These are phyloP conservation scores for Melinopterus prodromus DNA, from an alignment of 2,888 invertebrate genomes.

Conservation along the genomic window DNA sequence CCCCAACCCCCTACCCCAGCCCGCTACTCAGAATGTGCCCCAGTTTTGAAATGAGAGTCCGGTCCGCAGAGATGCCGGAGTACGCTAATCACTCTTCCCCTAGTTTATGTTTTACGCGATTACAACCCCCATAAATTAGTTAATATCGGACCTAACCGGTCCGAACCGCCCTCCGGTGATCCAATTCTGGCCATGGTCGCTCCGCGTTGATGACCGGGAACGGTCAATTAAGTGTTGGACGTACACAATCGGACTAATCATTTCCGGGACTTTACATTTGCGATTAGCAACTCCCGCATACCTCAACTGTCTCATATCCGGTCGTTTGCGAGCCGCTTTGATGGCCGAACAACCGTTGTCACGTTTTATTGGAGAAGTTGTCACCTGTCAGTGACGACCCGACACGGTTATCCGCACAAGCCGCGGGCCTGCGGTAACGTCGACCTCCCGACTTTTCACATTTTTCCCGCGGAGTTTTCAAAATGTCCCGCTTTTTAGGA, in stretches of 20 bases:
- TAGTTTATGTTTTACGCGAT: constrained; percentile 4
- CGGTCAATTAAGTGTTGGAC: constrained; percentile 4
- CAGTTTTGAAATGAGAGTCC: not conserved
- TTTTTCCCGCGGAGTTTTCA: too few relatives aligned
- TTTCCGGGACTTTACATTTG: not conserved
- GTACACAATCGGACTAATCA: not conserved
- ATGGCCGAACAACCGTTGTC: not conserved
- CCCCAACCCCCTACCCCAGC: not conserved
- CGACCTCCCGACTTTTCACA: too few relatives aligned
- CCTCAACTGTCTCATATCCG: constrained; percentile 4
- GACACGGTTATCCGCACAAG: too few relatives aligned
- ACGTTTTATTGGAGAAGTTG: not conserved
- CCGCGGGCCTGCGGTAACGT: too few relatives aligned
- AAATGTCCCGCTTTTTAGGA: too few relatives aligned
- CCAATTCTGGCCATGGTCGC: not conserved
- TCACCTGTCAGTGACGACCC: too few relatives aligned
- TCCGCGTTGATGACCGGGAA: not conserved
- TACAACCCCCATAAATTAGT: constrained; percentile 4
- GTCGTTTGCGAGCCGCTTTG: not conserved
- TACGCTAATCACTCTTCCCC: constrained; percentile 4
- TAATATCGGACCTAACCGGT: not conserved
- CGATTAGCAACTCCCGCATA: not conserved
- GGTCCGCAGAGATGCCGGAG: not conserved
- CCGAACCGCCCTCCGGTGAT: not conserved
- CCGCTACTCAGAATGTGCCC: not conserved